Percentiles rank a stretch among this genome's conserved stretches.
These are phyloP conservation scores for Dipodomys merriami DNA, from an alignment of 2,113 vertebrate genomes.

Conservation along the genomic window DNA sequence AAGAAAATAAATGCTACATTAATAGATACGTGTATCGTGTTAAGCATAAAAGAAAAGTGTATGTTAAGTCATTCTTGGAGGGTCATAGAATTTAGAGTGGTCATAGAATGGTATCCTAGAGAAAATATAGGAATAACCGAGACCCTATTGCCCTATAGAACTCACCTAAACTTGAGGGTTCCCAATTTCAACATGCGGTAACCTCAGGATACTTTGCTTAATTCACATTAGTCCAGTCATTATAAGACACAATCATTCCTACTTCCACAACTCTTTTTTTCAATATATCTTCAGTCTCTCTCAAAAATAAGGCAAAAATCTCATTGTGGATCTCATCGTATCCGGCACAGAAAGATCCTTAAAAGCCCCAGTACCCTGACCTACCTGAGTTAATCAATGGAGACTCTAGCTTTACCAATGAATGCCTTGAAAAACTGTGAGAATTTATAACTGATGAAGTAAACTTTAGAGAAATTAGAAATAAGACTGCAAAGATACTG, in stretches of 20 bases:
- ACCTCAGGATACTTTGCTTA: not conserved
- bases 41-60: not conserved
- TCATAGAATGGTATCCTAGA: not conserved
- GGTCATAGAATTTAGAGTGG: not conserved
- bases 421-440: not conserved
- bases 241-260: not conserved
- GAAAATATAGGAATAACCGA: accelerated
- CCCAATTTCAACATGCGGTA: not conserved
- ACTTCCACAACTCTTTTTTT: not conserved
- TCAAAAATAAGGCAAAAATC: not conserved
- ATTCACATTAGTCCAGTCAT: not conserved
- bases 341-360: not conserved
- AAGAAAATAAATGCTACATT: not conserved
- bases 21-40: not conserved
- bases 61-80: not conserved
- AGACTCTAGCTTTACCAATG: not conserved
- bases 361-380: not conserved
- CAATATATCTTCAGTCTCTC: not conserved
- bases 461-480: not conserved
- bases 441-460: not conserved
- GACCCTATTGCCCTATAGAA: not conserved
- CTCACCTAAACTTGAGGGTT: not conserved
- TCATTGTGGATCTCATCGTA: not conserved
- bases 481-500: not conserved
- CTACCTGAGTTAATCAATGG: accelerated